phyloP scores from a whole-genome alignment of 92 coral and sea anemone species.

The Meandrina meandrites region DNA sequence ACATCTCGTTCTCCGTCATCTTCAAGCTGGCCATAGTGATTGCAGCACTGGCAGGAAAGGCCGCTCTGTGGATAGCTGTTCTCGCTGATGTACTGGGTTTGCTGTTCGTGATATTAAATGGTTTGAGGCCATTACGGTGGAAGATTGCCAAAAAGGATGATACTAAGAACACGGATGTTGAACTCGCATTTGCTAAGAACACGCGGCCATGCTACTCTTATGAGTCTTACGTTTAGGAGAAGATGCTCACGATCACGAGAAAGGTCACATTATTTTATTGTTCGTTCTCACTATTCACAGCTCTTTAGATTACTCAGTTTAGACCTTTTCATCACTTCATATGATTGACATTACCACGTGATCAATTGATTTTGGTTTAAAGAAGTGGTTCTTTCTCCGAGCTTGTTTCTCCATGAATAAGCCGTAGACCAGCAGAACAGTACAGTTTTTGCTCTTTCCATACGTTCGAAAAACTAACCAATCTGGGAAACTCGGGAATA shows the following conservation, averaged over 20 bases:
- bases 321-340: background rate
- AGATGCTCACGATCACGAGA: background rate
- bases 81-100: conserved; percentile 89
- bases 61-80: conserved; percentile 94
- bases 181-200: conserved; percentile 41
- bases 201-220: conserved; percentile 38
- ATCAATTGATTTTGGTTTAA: background rate
- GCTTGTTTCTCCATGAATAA: background rate
- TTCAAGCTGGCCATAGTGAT: conserved; percentile 81
- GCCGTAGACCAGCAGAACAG: background rate
- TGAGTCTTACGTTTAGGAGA: conserved; percentile 34
- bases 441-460: background rate
- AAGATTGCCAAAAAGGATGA: conserved; percentile 50
- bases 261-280: background rate
- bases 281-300: background rate
- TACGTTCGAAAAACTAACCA: background rate
- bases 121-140: conserved; percentile 92
- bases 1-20: conserved; percentile 78
- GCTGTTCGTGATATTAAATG: conserved; percentile 81
- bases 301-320: background rate
- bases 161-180: conserved; percentile 28
- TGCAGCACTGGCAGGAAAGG: conserved; percentile 83
- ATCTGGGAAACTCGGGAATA: background rate
- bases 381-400: background rate
- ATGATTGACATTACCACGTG: background rate